Evolutionary conservation across 92 coral and sea anemone species (phyloP).

Genomic region (Hydrozoanthus gracilis): DNA sequence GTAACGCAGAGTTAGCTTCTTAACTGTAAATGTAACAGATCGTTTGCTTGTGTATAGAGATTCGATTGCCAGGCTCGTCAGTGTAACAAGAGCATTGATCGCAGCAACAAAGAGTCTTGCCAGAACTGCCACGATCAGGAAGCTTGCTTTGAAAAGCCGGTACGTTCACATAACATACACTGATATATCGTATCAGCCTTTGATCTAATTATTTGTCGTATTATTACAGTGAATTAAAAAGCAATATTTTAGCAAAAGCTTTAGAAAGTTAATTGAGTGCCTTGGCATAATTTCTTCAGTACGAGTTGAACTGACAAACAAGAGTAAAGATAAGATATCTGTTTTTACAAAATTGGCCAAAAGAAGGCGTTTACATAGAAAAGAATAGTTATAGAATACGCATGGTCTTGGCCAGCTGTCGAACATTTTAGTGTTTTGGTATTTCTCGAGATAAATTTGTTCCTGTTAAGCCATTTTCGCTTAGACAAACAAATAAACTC

Average conservation of each 20-base stretch:
- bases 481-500: slow-evolving; percentile 8
- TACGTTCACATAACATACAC: neutral
- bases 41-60: slow-evolving; percentile 24
- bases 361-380: no score
- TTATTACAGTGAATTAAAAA: no score
- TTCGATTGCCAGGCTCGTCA: slow-evolving; percentile 63
- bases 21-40: no score
- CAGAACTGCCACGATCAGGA: slow-evolving; percentile 66
- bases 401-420: neutral
- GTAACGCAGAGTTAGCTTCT: no score
- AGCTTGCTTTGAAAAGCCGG: slow-evolving; percentile 68
- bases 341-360: no score
- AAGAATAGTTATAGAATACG: no score
- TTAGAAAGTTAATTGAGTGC: no score
- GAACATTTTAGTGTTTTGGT: neutral
- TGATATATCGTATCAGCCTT: neutral
- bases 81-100: slow-evolving; percentile 52
- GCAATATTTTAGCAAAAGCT: no score
- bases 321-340: no score
- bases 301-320: no score
- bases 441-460: slow-evolving; percentile 3
- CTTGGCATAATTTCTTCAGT: no score
- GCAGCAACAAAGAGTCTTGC: slow-evolving; percentile 56
- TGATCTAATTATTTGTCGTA: no score
- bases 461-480: neutral